Percentiles rank a stretch among this genome's conserved stretches.
phyloP scores from a whole-genome alignment of 2,888 invertebrate genomes.

The Carcina quercana region DNA sequence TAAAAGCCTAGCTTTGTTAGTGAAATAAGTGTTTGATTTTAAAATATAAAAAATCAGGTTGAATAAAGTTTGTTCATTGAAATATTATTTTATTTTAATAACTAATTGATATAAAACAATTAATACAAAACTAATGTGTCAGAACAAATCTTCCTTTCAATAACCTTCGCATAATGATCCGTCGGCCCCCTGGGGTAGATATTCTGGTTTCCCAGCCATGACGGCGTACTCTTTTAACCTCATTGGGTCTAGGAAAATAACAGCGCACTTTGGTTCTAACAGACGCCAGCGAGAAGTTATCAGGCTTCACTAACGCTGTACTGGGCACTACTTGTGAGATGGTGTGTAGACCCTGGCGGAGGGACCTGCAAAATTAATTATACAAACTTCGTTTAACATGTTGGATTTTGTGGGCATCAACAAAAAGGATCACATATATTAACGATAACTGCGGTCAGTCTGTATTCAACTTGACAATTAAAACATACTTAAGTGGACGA shows the following conservation, averaged over 20 bases:
- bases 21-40: slow-evolving; percentile 1
- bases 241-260: slow-evolving; percentile 84
- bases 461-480: no score
- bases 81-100: slow-evolving; percentile 5
- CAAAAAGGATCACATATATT: no score
- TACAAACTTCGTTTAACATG: neutral
- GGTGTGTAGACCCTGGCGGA: slow-evolving; percentile 38
- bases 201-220: slow-evolving; percentile 83
- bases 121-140: slow-evolving; percentile 70
- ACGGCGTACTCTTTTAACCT: slow-evolving; percentile 79
- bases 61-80: slow-evolving; percentile 7
- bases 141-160: slow-evolving; percentile 82
- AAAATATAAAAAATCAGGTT: slow-evolving; percentile 3
- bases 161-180: slow-evolving; percentile 82
- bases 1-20: slow-evolving; percentile 7
- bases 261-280: slow-evolving; percentile 73
- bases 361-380: slow-evolving; percentile 26
- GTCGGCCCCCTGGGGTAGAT: slow-evolving; percentile 80
- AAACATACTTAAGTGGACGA: slow-evolving; percentile 44
- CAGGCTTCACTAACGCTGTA: slow-evolving; percentile 40
- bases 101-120: slow-evolving; percentile 6
- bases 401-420: no score
- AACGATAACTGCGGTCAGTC: no score
- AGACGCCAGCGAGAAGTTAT: slow-evolving; percentile 38
- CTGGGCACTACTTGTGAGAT: slow-evolving; percentile 26